These are phyloP conservation scores for Diploscapter pachys DNA, from an alignment of 1,140 invertebrate species.

Conservation along the genomic window DNA sequence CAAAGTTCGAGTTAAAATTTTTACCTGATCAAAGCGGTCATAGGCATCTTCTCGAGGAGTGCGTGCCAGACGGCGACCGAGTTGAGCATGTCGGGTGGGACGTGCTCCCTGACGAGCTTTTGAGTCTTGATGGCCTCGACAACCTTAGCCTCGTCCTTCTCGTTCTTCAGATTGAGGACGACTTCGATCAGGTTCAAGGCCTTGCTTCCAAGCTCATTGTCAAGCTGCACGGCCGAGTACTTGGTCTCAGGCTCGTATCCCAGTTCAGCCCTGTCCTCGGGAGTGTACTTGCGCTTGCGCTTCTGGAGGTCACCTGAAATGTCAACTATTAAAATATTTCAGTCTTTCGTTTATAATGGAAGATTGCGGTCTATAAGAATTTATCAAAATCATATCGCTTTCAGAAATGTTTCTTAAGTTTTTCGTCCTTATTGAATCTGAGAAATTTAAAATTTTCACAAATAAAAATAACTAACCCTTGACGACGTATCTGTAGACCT, in stretches of 20 bases:
- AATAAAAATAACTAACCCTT: slow-evolving; percentile 30
- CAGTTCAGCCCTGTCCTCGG: slow-evolving; percentile 10
- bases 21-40: slow-evolving; percentile 63
- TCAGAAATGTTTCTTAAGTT: too few relatives aligned
- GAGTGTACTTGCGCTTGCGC: slow-evolving; percentile 16
- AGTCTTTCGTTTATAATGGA: background rate
- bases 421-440: background rate
- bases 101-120: slow-evolving; percentile 64
- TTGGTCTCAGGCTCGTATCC: slow-evolving; percentile 7
- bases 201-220: slow-evolving; percentile 54
- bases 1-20: too few relatives aligned
- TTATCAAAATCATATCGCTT: too few relatives aligned
- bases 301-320: background rate
- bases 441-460: background rate
- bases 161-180: slow-evolving; percentile 53
- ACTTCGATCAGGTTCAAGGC: slow-evolving; percentile 63
- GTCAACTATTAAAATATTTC: background rate
- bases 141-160: slow-evolving; percentile 64
- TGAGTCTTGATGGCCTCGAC: slow-evolving; percentile 51
- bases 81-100: slow-evolving; percentile 69
- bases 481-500: slow-evolving; percentile 47
- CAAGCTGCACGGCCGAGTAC: slow-evolving; percentile 10
- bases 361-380: too few relatives aligned
- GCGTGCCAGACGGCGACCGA: slow-evolving; percentile 69
- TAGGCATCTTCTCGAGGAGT: slow-evolving; percentile 64